Evolutionary conservation across 92 coral and sea anemone genomes (phyloP).

Genomic region (Phymanthus crucifer): DNA sequence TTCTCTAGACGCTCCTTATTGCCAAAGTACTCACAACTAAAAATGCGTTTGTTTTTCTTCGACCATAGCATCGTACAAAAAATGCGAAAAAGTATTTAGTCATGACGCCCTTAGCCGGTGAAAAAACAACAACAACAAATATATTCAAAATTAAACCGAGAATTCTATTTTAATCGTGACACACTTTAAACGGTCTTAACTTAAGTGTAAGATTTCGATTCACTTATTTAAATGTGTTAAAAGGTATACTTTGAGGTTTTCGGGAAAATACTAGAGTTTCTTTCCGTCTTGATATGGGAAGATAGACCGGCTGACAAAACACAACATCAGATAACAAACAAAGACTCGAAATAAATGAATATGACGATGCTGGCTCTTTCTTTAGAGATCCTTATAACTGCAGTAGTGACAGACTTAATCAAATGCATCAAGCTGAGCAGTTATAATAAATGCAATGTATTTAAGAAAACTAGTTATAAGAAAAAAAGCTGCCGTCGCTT

Average conservation of each 20-base stretch:
- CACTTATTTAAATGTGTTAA: no score
- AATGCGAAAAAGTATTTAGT: no score
- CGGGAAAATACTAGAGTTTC: background rate
- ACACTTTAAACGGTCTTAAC: no score
- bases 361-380: background rate
- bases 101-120: no score
- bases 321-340: background rate
- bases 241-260: background rate
- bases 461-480: background rate
- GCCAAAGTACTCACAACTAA: no score
- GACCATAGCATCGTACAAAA: no score
- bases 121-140: no score
- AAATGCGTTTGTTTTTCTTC: no score
- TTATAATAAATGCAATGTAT: background rate
- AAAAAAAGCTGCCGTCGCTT: background rate
- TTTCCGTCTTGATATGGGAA: background rate
- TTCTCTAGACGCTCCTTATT: no score
- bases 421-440: background rate
- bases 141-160: no score
- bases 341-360: conserved; percentile 3
- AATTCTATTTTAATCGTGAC: no score
- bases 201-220: no score
- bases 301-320: background rate
- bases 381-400: background rate
- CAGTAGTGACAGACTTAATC: background rate